Evolutionary conservation across 2,888 invertebrate species (phyloP).

Genomic region (Rhopalosiphum nymphaeae): DNA sequence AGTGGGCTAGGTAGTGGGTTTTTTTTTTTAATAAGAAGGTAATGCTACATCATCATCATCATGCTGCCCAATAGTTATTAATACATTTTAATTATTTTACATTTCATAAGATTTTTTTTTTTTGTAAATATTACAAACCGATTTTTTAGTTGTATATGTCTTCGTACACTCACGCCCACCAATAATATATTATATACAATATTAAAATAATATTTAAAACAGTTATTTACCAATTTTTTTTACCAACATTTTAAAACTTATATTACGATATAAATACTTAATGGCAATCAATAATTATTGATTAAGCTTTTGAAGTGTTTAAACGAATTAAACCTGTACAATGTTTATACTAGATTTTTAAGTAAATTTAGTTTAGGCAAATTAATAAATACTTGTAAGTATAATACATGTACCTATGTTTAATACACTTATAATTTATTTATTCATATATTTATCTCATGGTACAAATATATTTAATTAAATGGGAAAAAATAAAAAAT

Average conservation of each 20-base stretch:
- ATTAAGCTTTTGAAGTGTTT: not conserved
- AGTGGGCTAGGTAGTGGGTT: not conserved
- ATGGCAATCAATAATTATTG: not conserved
- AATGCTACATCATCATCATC: not conserved
- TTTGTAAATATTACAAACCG: not conserved
- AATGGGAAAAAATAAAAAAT: not conserved
- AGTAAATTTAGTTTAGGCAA: not conserved
- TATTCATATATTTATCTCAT: not conserved
- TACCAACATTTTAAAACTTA: not conserved
- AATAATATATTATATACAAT: not conserved
- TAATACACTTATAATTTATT: not conserved
- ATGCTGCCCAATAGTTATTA: not conserved
- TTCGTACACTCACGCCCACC: not conserved
- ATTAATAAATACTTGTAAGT: not conserved
- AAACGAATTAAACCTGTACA: not conserved
- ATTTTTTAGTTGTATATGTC: not conserved
- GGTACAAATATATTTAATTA: not conserved
- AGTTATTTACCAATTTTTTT: not conserved
- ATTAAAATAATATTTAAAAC: not conserved
- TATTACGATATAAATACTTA: not conserved
- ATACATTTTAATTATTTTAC: not conserved
- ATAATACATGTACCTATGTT: not conserved
- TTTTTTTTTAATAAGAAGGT: not conserved
- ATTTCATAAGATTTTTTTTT: not conserved
- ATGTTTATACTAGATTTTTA: not conserved